Evolutionary conservation across 2,888 invertebrate genomes (phyloP).

Genomic region (Lacanobia oleracea): DNA sequence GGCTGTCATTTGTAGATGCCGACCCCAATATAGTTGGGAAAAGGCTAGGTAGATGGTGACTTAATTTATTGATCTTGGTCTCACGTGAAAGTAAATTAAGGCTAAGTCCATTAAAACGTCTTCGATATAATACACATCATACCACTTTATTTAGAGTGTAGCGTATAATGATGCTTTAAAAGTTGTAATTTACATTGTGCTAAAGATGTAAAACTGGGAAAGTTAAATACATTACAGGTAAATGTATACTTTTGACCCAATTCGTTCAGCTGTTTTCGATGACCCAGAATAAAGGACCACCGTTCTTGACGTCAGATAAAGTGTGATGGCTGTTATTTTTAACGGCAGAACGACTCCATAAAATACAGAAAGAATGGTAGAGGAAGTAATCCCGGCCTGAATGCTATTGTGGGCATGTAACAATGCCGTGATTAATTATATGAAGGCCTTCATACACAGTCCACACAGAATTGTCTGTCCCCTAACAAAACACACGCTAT

Average conservation of each 20-base stretch:
- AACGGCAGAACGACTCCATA: slow-evolving; percentile 61
- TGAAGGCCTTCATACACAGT: slow-evolving; percentile 59
- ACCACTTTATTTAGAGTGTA: background rate
- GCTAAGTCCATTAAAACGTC: too few relatives aligned
- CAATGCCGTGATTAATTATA: slow-evolving; percentile 76
- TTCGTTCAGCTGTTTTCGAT: slow-evolving; percentile 60
- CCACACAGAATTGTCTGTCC: slow-evolving; percentile 38
- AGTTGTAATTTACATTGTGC: background rate
- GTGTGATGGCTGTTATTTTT: slow-evolving; percentile 68
- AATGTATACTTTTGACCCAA: slow-evolving; percentile 52
- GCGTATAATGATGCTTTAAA: background rate
- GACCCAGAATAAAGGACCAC: slow-evolving; percentile 66
- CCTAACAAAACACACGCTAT: slow-evolving; percentile 52
- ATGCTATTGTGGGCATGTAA: slow-evolving; percentile 70
- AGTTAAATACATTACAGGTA: slow-evolving; percentile 24
- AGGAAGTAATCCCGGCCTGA: slow-evolving; percentile 66
- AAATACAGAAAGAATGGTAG: slow-evolving; percentile 63
- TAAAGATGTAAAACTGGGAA: slow-evolving; percentile 8
- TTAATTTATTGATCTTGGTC: background rate
- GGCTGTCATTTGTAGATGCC: too few relatives aligned
- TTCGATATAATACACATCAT: too few relatives aligned
- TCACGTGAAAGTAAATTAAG: background rate
- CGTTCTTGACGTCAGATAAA: slow-evolving; percentile 59
- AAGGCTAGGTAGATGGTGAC: too few relatives aligned
- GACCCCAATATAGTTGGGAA: too few relatives aligned